Base-by-base conservation (phyloP, 2,797 vertebrate species). In the Clarias fuscus region DNA sequence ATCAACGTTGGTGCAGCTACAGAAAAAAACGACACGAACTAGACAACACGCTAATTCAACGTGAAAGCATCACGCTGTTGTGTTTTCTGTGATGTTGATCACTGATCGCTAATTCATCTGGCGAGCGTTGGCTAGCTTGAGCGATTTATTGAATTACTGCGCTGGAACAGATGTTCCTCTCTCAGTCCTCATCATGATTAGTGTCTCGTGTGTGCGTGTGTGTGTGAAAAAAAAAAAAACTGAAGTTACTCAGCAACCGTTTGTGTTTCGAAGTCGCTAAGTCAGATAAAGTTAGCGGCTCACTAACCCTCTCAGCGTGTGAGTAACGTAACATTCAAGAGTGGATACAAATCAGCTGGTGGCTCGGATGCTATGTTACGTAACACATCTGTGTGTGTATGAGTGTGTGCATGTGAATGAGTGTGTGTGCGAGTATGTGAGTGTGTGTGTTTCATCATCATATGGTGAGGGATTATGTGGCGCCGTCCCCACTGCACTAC, bases 121-220 rank as follows among this genome's bases (percentile, higher is more conserved):
- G 68, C 58, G 79, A 82, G 88, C 70, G 64, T 58, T 56, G 48
- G 70, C 62, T 80, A 83, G 85, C 80, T 72, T 37, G 86, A 72
- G 80, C 82, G 84, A 83, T 73, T 88, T 71, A 89, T 86, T 84
- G 83, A 86, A 88, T 87, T 87, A 82, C 71, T 40, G 79, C 67
- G 18, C 88, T 75, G 79, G 82, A 65, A 76, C 95, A 95, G 92
- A 93, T 94, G 94, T 86, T 91, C 91, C 89, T 84, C 86, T 84
- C 87, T 88, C 88, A 88, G 88, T 78, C 84, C 83, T 81, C 81
- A 80, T 71, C 89, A 86, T 87, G 68, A 85, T 88, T 82, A 89
- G 76, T 61, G 15, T 68, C 65, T 56, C 62, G 86, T 58, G 67
- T 80, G 53, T 58, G 78, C 83, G 80, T 48, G 37, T 43, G 78